Conservation (phyloP, 2,888 invertebrate species). For the Himalopsyche anomala region DNA sequence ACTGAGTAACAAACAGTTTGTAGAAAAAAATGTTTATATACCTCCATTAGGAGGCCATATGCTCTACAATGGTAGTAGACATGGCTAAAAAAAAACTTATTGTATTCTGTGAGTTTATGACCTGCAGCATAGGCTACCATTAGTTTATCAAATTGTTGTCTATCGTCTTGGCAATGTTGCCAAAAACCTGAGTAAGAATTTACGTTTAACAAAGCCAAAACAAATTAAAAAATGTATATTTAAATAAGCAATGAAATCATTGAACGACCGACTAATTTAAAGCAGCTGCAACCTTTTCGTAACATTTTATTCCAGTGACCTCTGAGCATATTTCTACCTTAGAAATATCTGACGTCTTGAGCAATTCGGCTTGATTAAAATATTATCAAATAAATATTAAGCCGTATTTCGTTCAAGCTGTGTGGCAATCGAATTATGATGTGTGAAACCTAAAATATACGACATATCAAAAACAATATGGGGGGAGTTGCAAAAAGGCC, state of each 20-base stretch:
- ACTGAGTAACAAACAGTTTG: too few species aligned
- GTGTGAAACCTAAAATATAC: neutral
- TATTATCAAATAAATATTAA: neutral
- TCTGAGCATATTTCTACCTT: neutral
- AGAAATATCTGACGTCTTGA: neutral
- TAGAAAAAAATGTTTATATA: too few species aligned
- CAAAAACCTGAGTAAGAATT: too few species aligned
- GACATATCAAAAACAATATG: neutral
- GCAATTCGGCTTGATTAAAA: neutral
- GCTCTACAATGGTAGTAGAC: too few species aligned
- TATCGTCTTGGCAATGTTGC: too few species aligned
- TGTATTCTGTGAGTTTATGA: too few species aligned
- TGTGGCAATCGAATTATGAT: neutral
- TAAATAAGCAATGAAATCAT: conserved; percentile 4
- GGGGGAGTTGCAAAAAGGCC: conserved; percentile 53
- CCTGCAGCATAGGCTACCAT: too few species aligned
- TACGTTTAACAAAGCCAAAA: neutral
- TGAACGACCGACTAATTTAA: neutral
- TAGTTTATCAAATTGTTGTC: too few species aligned
- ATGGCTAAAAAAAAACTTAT: too few species aligned
- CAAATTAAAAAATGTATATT: neutral
- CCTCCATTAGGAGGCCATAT: too few species aligned
- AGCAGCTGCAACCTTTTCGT: neutral
- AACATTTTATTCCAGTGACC: neutral
- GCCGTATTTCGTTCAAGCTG: neutral